Percentiles rank a stretch among this genome's conserved stretches.
phyloP scores from a whole-genome alignment of 2,888 invertebrate species.

The Macaria notata region DNA sequence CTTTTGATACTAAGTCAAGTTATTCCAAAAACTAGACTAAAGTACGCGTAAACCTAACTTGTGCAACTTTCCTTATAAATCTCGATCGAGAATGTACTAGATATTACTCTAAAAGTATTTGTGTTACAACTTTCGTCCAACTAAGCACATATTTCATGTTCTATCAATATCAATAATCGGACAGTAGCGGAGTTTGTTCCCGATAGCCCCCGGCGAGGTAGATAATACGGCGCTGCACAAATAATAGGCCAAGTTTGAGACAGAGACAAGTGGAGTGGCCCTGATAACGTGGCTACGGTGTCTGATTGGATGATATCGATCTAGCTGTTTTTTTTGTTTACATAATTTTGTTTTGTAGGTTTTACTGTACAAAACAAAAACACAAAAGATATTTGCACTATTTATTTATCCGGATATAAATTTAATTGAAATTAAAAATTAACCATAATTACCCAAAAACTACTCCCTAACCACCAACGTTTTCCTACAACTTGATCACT shows the following conservation, averaged over 20 bases:
- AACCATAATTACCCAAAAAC: no score
- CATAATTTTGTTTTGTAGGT: no score
- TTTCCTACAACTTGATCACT: no score
- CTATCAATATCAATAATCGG: conserved; percentile 51
- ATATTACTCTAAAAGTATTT: no score
- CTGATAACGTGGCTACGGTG: neutral
- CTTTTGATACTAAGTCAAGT: no score
- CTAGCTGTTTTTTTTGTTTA: no score
- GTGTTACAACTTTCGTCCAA: conserved; percentile 51
- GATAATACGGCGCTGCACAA: conserved; percentile 47
- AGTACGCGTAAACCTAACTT: conserved; percentile 5
- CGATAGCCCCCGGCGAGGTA: conserved; percentile 42
- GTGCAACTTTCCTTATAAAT: conserved; percentile 19
- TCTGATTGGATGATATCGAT: neutral
- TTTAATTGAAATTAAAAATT: no score
- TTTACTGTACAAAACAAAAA: no score
- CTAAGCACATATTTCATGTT: conserved; percentile 74
- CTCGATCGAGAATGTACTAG: conserved; percentile 9
- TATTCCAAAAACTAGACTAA: neutral
- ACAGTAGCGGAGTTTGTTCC: conserved; percentile 37
- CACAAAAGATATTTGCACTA: no score
- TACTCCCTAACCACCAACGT: no score
- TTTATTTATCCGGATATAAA: no score
- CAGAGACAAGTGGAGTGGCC: conserved; percentile 40
- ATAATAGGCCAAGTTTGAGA: conserved; percentile 71